Percentiles rank a stretch among this genome's conserved stretches.
phyloP scores from a whole-genome alignment of 2,888 invertebrate genomes.

The Drosophila nr. medialis region DNA sequence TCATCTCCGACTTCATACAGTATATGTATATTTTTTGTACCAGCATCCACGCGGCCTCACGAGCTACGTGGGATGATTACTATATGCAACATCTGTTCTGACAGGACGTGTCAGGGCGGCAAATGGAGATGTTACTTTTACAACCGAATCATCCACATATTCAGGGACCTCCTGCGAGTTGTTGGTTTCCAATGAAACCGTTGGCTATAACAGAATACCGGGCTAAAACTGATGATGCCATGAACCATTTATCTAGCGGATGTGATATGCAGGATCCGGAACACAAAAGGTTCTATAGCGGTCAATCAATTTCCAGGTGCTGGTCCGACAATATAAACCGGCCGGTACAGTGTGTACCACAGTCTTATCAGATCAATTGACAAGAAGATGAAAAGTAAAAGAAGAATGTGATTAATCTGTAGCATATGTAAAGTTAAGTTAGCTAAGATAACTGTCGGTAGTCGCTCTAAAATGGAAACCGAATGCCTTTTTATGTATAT shows the following conservation, averaged over 20 bases:
- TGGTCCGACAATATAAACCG: constrained; percentile 6
- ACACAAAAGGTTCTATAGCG: constrained; percentile 21
- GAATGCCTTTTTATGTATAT: background rate
- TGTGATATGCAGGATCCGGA: constrained; percentile 39
- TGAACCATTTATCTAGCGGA: constrained; percentile 37
- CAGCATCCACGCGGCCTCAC: no score
- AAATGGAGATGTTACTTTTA: constrained; percentile 16
- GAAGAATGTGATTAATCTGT: background rate
- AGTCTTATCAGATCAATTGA: background rate
- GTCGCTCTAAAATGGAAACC: background rate
- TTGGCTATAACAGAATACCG: constrained; percentile 55
- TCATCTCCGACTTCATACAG: constrained; percentile 12
- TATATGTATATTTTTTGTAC: background rate
- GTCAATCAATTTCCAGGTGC: constrained; percentile 51
- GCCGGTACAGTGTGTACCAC: background rate
- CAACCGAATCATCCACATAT: constrained; percentile 6
- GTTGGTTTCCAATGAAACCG: constrained; percentile 33
- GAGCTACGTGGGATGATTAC: no score
- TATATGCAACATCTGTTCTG: no score
- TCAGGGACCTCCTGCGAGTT: constrained; percentile 30
- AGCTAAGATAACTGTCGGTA: background rate
- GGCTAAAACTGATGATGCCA: constrained; percentile 32
- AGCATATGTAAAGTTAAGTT: no score
- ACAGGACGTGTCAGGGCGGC: no score
- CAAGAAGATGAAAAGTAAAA: background rate